phyloP scores from a whole-genome alignment of 2,888 invertebrate genomes.

The Marronus borbonicus region DNA sequence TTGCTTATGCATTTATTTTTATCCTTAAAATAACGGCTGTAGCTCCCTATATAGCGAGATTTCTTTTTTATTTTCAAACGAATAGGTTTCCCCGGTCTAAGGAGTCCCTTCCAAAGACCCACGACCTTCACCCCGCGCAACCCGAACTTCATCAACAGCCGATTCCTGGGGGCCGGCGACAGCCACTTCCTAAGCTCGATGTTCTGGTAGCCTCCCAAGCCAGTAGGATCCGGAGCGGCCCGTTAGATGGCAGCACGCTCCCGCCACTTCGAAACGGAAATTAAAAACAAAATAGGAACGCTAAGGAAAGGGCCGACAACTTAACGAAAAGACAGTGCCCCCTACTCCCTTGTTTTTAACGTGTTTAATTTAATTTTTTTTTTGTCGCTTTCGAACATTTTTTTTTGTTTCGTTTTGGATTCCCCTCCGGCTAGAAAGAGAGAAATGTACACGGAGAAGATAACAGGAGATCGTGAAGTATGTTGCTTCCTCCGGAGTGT shows the following conservation, averaged over 20 bases:
- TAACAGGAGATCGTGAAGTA: neutral
- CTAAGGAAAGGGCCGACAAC: neutral
- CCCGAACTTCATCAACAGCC: constrained; percentile 53
- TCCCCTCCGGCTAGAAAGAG: neutral
- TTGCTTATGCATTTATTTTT: neutral
- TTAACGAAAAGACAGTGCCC: neutral
- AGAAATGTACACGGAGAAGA: neutral
- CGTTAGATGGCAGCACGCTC: neutral
- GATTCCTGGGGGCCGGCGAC: constrained; percentile 67
- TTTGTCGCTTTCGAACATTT: neutral
- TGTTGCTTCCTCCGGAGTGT: too few species aligned
- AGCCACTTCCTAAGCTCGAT: constrained; percentile 65
- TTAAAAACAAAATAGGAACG: neutral
- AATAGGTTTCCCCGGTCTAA: constrained; percentile 49
- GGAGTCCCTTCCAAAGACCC: constrained; percentile 49
- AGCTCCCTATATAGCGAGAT: neutral
- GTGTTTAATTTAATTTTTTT: neutral
- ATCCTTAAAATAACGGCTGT: neutral
- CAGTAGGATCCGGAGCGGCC: neutral
- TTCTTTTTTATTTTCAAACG: constrained; percentile 25
- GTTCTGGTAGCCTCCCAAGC: constrained; percentile 56
- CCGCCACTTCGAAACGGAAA: neutral
- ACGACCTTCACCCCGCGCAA: constrained; percentile 53
- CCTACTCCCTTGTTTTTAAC: neutral
- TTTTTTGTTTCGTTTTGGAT: neutral